Evolutionary conservation across 2,888 invertebrate genomes (phyloP).

Genomic region (Cancer borealis): DNA sequence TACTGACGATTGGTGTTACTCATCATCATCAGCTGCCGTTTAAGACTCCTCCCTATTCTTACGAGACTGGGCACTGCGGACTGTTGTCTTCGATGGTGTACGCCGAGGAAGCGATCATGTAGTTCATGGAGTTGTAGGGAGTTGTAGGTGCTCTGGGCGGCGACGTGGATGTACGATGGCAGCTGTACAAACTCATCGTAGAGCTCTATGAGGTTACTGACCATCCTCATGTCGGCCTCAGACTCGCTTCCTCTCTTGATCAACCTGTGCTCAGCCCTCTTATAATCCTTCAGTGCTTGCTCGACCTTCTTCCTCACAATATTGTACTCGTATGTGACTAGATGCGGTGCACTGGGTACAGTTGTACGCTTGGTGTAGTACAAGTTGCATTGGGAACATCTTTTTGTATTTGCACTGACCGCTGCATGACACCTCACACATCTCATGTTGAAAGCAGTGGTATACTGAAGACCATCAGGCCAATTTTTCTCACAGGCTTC

Average conservation of each 20-base stretch:
- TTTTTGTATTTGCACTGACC: background rate
- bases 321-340: background rate
- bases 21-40: too few species aligned
- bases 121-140: background rate
- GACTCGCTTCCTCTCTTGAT: background rate
- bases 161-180: background rate
- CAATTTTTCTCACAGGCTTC: background rate
- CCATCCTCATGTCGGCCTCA: background rate
- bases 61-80: background rate
- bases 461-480: constrained; percentile 2
- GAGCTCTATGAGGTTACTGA: background rate
- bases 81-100: background rate
- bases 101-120: background rate
- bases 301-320: background rate
- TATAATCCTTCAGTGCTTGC: constrained; percentile 5
- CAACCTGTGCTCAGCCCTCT: background rate
- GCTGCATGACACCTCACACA: background rate
- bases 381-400: background rate
- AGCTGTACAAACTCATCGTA: constrained; percentile 6
- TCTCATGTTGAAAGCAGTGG: background rate
- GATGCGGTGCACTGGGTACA: background rate
- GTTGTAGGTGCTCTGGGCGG: constrained; percentile 14
- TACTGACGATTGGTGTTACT: background rate
- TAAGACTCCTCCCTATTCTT: background rate
- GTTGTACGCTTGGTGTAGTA: background rate